Evolutionary conservation across 2,113 vertebrate species (phyloP), one percentile per base, ranked within the genome.

Genomic region (Microtus richardsoni): DNA sequence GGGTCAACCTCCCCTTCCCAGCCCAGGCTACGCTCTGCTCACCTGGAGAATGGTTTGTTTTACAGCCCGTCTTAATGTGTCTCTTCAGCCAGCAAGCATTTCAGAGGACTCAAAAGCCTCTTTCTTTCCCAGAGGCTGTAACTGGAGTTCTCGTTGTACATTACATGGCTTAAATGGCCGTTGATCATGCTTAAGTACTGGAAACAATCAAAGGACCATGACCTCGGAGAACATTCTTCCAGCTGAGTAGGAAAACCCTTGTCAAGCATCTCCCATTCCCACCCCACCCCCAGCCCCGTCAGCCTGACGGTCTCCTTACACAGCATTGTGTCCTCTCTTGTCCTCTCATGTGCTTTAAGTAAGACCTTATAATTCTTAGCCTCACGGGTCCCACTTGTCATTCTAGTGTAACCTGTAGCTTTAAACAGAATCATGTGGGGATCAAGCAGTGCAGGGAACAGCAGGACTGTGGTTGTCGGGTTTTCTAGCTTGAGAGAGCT

Each of bases 191-290:
- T 95, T 92, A 96, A 95, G 92, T 89, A 66, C 39, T 84, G 52
- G 95, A 93, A 95, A 96, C 91, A 96, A 97, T 89, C 94, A 88
- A 85, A 82, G 52, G 64, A 84, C 64, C 39, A n/a, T 30, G 86
- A 95, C 90, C 93, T 78, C 58, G 16, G 77, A 92, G 66, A 87
- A 93, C 80, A 84, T 84, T 74, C 75, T 93, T 92, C 9, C 66
- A 60, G 28, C 10, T 21, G 22, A 87, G 22, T 83, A 82, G 71
- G 54, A 94, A 97, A 94, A 90, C 17, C 90, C 70, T 91, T 87
- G 92, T 96, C 66, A 62, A 28, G 17, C 93, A n/a, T 36, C 68
- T n/a, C 14, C 66, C 36, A 44, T 28, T 19, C 14, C 96, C 28
- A 60, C n/a, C 80, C 62, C 21, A 28, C 52, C 52, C 1, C 33